Evolutionary conservation across 2,888 invertebrate species (phyloP).

Genomic region (Dynastes maya): DNA sequence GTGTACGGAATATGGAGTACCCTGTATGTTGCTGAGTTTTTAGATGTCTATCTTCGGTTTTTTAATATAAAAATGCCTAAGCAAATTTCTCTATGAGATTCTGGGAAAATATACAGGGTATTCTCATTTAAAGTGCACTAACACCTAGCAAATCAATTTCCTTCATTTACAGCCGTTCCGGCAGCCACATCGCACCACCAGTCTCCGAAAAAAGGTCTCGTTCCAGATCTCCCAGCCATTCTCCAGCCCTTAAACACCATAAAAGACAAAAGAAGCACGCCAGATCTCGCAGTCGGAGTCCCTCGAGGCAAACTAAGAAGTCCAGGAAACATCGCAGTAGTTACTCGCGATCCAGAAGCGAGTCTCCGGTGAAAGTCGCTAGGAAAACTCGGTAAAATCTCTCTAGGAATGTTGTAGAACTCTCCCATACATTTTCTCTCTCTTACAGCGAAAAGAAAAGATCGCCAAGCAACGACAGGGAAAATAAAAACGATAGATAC

Average conservation of each 20-base stretch:
- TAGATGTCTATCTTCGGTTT: too few species aligned
- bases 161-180: conserved; percentile 66
- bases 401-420: too few species aligned
- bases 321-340: conserved; percentile 66
- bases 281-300: conserved; percentile 65
- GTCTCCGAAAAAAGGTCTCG: conserved; percentile 66
- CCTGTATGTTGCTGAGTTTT: too few species aligned
- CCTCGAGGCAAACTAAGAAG: conserved; percentile 66
- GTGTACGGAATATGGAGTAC: too few species aligned
- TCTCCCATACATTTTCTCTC: conserved; percentile 27
- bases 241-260: conserved; percentile 65
- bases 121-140: neutral
- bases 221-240: conserved; percentile 66
- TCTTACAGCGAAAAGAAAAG: conserved; percentile 68
- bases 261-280: conserved; percentile 66
- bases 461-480: conserved; percentile 68
- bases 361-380: conserved; percentile 66
- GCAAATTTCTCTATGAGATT: too few species aligned
- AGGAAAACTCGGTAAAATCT: conserved; percentile 61
- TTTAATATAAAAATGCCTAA: too few species aligned
- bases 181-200: conserved; percentile 68
- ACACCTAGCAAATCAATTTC: neutral
- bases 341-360: conserved; percentile 68
- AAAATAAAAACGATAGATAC: conserved; percentile 66
- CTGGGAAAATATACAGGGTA: too few species aligned